These are phyloP conservation scores for Acrocephalus scirpaceus DNA, from an alignment of 2,797 vertebrate species.

Conservation along the genomic window DNA sequence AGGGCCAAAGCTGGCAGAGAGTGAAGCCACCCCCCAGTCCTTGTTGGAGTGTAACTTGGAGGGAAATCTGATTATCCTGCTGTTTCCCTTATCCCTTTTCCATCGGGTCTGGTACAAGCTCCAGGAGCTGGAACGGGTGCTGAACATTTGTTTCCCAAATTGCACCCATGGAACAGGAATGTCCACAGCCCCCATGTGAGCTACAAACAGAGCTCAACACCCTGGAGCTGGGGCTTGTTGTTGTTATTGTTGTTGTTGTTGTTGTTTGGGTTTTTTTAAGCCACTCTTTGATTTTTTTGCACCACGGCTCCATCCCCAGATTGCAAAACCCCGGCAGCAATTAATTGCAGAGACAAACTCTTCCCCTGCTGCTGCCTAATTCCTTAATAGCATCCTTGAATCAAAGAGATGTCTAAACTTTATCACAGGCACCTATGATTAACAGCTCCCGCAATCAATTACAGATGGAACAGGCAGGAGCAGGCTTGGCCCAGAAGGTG, in stretches of 20 bases:
- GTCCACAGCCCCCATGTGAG: neutral
- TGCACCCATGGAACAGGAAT: neutral
- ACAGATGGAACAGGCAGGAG: constrained; percentile 33
- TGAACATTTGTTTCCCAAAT: neutral
- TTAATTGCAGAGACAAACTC: constrained; percentile 46
- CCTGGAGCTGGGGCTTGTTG: neutral
- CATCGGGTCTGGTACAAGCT: neutral
- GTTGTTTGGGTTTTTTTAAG: neutral
- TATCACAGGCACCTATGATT: constrained; percentile 29
- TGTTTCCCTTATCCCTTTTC: neutral
- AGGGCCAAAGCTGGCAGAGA: neutral
- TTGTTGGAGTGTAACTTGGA: neutral
- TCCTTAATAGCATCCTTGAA: constrained; percentile 61
- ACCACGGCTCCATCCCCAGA: neutral
- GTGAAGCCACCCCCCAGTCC: neutral
- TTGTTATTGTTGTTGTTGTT: neutral
- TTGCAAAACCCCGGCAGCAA: constrained; percentile 38
- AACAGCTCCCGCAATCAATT: constrained; percentile 51
- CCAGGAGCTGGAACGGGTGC: neutral
- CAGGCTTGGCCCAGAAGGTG: neutral
- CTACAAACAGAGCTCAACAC: neutral
- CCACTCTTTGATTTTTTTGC: constrained; percentile 18
- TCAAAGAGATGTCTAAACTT: constrained; percentile 54
- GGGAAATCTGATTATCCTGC: neutral
- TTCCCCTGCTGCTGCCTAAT: constrained; percentile 37